Conservation (phyloP, 2,888 invertebrate species). For the Lasioglossum vierecki region DNA sequence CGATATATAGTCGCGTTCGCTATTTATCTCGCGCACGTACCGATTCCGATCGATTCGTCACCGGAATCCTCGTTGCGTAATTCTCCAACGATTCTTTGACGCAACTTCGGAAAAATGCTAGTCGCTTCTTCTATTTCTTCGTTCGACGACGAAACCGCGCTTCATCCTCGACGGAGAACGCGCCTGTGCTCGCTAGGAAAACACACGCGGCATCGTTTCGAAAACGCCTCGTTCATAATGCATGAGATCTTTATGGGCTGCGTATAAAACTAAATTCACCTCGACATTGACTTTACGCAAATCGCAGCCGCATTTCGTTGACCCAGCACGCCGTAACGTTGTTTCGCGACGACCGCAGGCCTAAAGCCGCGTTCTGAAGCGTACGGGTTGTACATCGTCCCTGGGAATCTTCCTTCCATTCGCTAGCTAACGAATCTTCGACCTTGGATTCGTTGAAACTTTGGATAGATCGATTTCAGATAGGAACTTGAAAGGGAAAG, state of each 20-base stretch:
- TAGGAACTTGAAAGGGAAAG: background rate
- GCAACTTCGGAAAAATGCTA: background rate
- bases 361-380: background rate
- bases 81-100: background rate
- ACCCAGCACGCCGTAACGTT: constrained; percentile 41
- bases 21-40: constrained; percentile 33
- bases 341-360: background rate
- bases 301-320: constrained; percentile 62
- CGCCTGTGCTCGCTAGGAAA: constrained; percentile 14
- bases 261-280: constrained; percentile 46
- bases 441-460: background rate
- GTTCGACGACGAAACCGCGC: background rate
- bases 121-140: background rate
- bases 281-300: constrained; percentile 54
- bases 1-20: constrained; percentile 23
- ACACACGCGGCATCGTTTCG: constrained; percentile 24
- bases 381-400: background rate
- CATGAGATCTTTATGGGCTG: constrained; percentile 49
- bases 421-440: background rate
- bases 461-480: background rate
- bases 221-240: constrained; percentile 44
- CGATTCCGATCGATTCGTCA: constrained; percentile 28
- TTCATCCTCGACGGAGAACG: background rate
- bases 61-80: constrained; percentile 27
- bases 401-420: background rate